phyloP scores from a whole-genome alignment of 1,140 invertebrate species.

The Cotesia typhae region DNA sequence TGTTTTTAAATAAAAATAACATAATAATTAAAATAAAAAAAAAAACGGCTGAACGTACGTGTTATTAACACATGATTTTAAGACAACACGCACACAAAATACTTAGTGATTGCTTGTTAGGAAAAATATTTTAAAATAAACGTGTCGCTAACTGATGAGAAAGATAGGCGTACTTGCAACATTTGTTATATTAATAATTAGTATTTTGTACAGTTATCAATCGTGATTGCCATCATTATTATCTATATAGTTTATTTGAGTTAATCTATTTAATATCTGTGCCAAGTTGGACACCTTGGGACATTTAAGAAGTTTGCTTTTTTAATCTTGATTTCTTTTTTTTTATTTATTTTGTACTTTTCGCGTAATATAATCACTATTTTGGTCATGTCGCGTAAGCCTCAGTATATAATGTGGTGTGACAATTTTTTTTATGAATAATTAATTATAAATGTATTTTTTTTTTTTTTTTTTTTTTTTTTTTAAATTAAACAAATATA shows the following conservation, averaged over 20 bases:
- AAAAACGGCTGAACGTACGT: background rate
- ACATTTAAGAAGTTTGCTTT: too few species aligned
- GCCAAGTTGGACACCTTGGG: background rate
- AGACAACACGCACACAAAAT: constrained; percentile 18
- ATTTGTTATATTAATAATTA: constrained; percentile 1
- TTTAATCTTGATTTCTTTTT: too few species aligned
- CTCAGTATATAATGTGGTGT: constrained; percentile 44
- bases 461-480: background rate
- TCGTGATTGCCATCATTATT: constrained; percentile 25
- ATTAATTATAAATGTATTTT: background rate
- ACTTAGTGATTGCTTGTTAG: background rate
- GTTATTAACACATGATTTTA: background rate
- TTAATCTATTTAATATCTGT: constrained; percentile 12
- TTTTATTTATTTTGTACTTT: background rate
- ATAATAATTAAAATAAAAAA: constrained; percentile 11
- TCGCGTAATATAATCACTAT: background rate
- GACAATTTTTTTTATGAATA: constrained; percentile 16
- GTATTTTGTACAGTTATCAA: constrained; percentile 23
- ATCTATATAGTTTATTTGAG: background rate
- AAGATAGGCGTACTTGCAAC: constrained; percentile 54
- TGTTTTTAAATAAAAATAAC: background rate
- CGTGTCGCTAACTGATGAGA: constrained; percentile 56
- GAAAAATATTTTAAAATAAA: constrained; percentile 16
- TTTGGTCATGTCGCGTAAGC: constrained; percentile 33
- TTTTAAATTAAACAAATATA: constrained; percentile 32